Percentiles rank a stretch among this genome's conserved stretches.
These are phyloP conservation scores for Strigamia maritima DNA, from an alignment of 2,888 invertebrate genomes.

Conservation along the genomic window DNA sequence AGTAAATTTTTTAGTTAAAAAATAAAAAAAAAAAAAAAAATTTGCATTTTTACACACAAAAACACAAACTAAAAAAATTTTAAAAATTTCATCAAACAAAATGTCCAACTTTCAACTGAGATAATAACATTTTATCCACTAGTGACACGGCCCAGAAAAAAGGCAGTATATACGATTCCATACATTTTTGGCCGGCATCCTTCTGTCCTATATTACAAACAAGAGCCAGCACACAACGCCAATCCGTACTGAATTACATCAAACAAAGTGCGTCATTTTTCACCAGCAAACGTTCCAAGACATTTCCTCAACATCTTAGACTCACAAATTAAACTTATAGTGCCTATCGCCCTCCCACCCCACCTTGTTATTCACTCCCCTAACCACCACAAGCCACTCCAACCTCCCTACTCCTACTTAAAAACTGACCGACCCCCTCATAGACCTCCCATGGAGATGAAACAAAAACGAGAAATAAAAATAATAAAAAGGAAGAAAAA, in stretches of 20 bases:
- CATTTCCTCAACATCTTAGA: conserved; percentile 15
- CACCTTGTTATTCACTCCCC: background rate
- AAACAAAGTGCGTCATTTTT: background rate
- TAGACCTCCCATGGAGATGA: conserved; percentile 1
- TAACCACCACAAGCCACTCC: background rate
- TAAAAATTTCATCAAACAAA: too few relatives aligned
- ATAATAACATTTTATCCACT: background rate
- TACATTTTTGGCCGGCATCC: background rate
- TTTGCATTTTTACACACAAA: too few relatives aligned
- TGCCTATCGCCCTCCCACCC: background rate
- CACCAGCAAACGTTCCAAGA: background rate
- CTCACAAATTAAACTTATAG: background rate
- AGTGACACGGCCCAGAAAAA: background rate
- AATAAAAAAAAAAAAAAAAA: too few relatives aligned
- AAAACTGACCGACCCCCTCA: conserved; percentile 1
- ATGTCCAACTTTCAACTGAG: too few relatives aligned
- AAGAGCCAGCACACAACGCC: background rate
- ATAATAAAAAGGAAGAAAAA: background rate
- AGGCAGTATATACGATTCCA: background rate
- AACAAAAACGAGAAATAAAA: background rate
- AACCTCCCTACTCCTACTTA: background rate
- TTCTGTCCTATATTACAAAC: background rate
- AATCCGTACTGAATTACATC: background rate
- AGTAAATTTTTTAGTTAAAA: too few relatives aligned
- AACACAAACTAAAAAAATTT: too few relatives aligned